Evolutionary conservation across 2,113 vertebrate species (phyloP), one percentile per base, ranked within the genome.

Genomic region (Eptesicus fuscus): DNA sequence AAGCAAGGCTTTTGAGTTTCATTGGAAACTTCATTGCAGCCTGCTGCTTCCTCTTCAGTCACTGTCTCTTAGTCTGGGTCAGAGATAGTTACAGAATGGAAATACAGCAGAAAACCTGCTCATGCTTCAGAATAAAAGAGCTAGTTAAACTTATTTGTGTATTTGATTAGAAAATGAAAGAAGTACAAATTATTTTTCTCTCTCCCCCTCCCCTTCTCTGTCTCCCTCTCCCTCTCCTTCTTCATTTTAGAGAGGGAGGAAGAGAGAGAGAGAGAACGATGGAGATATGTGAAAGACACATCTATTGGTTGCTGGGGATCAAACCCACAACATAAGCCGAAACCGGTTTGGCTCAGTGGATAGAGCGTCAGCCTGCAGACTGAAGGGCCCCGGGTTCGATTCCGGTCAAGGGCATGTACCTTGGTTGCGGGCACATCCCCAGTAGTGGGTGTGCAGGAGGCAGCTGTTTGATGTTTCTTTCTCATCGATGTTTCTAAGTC

Each of bases 161-260:
- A 37, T 82, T 89, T 53, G 69, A 93, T 67, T 95, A 51, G 67
- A 91, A 95, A 91, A 53, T 79, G 30, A 42, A 84, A 80, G 76
- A 61, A 78, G n/a, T 63, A 61, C 5, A 67, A 35, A 76, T 30
- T 63, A 30, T 63, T 13, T 90, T 4, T 22, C 23, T 89, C 7
- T 6, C 51, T 53, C 6, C 18, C 51, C 49, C 49, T 51, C 16
- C 4, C 47, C 12, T 13, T 49, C 16, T 51, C 49, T 18, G 49
- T 51, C 49, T 51, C 49, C 5, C 40, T 40, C 40, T 40, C 40
- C 51, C 51, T 53, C 51, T 20, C 7, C 51, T 30, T 61, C 25
- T 12, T 59, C 3, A 59, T 63, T 63, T 63, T 63, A 63, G 61
- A 63, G 61, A 30, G 25, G 25, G 25, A 63, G 61, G 28, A 5